phyloP scores from a whole-genome alignment of 1,140 invertebrate species.

The Pachypeltis micranthus region DNA sequence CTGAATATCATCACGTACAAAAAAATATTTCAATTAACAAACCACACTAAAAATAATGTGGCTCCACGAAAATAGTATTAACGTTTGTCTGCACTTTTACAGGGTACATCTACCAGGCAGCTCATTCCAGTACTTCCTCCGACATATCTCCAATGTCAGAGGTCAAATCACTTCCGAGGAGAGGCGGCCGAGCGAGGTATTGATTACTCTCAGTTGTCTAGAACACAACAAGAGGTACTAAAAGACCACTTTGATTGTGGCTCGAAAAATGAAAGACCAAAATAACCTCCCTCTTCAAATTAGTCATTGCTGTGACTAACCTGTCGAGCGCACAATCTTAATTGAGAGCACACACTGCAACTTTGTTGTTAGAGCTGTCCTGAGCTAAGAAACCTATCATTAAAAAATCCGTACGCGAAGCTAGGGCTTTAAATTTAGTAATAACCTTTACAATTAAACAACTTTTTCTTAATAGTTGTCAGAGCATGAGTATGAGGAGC shows the following conservation, averaged over 20 bases:
- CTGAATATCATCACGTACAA: no score
- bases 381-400: no score
- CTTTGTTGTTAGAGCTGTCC: background rate
- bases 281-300: background rate
- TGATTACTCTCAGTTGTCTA: slow-evolving; percentile 7
- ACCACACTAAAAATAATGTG: no score
- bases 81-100: no score
- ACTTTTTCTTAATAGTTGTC: no score
- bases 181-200: slow-evolving; percentile 28
- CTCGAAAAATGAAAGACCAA: background rate
- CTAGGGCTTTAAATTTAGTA: no score
- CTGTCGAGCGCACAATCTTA: slow-evolving; percentile 4
- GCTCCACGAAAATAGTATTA: no score
- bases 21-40: no score
- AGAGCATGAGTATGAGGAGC: no score
- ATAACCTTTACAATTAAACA: no score
- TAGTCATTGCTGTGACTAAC: background rate
- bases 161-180: slow-evolving; percentile 49
- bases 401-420: no score
- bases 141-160: slow-evolving; percentile 66
- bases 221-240: slow-evolving; percentile 7
- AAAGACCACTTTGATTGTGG: slow-evolving; percentile 7
- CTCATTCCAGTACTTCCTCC: slow-evolving; percentile 61
- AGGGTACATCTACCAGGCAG: slow-evolving; percentile 62
- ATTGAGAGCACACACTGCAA: background rate